phyloP scores from a whole-genome alignment of 2,797 vertebrate species.

The Cheirogaleus major region DNA sequence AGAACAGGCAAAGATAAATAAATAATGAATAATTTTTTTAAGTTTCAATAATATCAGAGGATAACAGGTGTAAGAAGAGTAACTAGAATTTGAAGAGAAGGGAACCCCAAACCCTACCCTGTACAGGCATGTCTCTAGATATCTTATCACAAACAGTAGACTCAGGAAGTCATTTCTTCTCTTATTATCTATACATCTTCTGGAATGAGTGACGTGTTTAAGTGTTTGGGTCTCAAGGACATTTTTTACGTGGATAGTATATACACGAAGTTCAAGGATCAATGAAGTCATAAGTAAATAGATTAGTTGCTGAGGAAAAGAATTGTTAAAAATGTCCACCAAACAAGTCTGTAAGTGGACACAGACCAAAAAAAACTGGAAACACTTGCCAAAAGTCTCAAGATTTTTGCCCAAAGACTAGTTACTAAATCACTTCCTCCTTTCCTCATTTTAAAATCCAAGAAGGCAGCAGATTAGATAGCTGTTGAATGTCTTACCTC shows the following conservation, averaged over 20 bases:
- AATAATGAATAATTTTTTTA: slow-evolving; percentile 25
- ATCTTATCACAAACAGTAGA: neutral
- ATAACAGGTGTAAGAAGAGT: neutral
- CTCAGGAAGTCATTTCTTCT: neutral
- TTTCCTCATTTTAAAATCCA: slow-evolving; percentile 41
- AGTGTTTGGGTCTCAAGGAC: neutral
- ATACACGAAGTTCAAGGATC: slow-evolving; percentile 30
- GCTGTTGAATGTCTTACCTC: slow-evolving; percentile 86
- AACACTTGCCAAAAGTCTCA: neutral
- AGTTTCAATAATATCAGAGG: neutral
- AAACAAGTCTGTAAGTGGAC: neutral
- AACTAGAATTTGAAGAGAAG: neutral
- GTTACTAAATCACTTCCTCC: neutral
- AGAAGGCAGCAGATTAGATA: slow-evolving; percentile 14
- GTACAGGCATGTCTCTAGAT: neutral
- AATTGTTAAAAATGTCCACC: neutral
- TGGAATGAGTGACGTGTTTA: neutral
- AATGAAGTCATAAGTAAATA: neutral
- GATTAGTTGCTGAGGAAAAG: slow-evolving; percentile 34
- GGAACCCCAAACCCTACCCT: neutral
- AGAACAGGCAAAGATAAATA: neutral
- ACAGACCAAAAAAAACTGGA: neutral
- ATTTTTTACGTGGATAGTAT: neutral
- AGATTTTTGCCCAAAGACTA: neutral
- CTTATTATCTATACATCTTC: neutral